phyloP scores from a whole-genome alignment of 1,140 invertebrate species.

The Apis cerana region DNA sequence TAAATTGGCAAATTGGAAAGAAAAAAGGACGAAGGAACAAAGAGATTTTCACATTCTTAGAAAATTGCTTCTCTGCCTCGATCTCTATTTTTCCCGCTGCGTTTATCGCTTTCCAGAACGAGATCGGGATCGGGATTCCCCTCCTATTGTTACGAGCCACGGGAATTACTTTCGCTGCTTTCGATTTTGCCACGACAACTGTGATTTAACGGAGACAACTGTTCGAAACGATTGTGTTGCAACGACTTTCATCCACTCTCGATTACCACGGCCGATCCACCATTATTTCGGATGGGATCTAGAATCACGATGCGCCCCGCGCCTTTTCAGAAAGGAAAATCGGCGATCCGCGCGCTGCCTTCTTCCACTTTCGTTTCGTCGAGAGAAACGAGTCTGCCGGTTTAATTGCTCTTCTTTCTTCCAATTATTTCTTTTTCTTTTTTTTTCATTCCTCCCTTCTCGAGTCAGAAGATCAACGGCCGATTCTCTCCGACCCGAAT shows the following conservation, averaged over 20 bases:
- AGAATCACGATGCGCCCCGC: neutral
- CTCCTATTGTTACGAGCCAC: slow-evolving; percentile 32
- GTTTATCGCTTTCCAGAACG: slow-evolving; percentile 47
- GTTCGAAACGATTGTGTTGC: neutral
- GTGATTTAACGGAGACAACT: slow-evolving; percentile 52
- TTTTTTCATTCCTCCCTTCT: neutral
- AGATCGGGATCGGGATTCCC: slow-evolving; percentile 49
- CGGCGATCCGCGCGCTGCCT: neutral
- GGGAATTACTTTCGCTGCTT: slow-evolving; percentile 66
- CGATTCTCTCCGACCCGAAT: neutral
- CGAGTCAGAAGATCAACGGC: no score
- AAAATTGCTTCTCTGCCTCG: neutral
- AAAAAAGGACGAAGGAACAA: neutral
- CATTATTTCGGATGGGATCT: neutral
- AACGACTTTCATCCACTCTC: slow-evolving; percentile 56
- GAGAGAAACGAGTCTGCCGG: neutral
- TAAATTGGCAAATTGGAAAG: no score
- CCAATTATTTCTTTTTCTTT: neutral
- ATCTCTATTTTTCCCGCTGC: slow-evolving; percentile 34
- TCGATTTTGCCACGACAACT: slow-evolving; percentile 54
- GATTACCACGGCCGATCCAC: slow-evolving; percentile 34
- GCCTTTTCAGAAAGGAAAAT: neutral
- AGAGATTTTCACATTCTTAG: slow-evolving; percentile 6
- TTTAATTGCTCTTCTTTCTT: neutral
- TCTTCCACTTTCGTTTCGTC: neutral